Conservation (phyloP, 1,140 invertebrate genomes). For the Temnothorax curvispinosus region DNA sequence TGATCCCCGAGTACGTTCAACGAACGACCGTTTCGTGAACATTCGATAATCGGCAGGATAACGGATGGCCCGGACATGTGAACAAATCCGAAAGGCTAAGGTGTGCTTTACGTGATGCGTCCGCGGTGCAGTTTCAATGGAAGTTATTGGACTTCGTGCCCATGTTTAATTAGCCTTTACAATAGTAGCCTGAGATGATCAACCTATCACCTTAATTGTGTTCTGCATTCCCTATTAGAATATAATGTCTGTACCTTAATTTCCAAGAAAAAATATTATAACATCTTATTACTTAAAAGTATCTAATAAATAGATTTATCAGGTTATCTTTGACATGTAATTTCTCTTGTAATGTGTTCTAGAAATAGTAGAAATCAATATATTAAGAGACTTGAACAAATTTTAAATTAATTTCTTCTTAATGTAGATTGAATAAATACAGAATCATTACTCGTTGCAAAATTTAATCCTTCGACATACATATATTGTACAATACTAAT, state of each 20-base stretch:
- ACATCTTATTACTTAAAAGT: background rate
- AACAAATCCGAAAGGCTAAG: background rate
- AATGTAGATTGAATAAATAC: background rate
- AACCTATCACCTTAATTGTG: background rate
- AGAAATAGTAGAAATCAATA: background rate
- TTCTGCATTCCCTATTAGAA: background rate
- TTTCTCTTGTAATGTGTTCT: background rate
- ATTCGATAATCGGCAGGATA: background rate
- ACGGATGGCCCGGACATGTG: background rate
- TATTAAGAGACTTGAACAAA: background rate
- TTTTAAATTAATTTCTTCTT: background rate
- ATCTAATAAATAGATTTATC: background rate
- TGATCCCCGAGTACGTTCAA: slow-evolving; percentile 4
- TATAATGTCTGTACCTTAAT: background rate
- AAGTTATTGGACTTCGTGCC: slow-evolving; percentile 16
- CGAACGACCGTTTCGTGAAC: background rate
- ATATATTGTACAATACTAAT: too few species aligned
- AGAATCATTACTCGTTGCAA: too few species aligned
- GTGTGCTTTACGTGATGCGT: background rate
- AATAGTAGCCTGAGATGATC: background rate
- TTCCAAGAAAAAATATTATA: background rate
- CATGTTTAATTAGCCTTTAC: slow-evolving; percentile 11
- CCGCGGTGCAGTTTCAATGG: background rate
- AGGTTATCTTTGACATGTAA: too few species aligned
- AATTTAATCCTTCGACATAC: too few species aligned